Conservation (phyloP, 1,140 invertebrate species). For the Calosoma granatense region DNA sequence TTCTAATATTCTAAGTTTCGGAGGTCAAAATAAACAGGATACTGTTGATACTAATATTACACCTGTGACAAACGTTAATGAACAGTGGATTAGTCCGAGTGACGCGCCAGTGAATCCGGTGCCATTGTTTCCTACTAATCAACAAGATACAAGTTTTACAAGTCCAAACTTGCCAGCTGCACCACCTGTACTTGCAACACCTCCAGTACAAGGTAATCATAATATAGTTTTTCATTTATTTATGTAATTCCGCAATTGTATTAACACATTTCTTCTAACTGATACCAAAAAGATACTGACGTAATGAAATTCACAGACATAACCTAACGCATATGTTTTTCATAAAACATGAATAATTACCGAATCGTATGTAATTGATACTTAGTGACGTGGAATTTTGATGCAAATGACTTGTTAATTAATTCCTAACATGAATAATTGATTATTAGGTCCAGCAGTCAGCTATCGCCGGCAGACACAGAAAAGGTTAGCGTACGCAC, state of each 20-base stretch:
- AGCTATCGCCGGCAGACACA: constrained; percentile 22
- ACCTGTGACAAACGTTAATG: too few species aligned
- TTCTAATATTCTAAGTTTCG: neutral
- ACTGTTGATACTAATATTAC: neutral
- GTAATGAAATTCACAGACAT: too few species aligned
- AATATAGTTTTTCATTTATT: neutral
- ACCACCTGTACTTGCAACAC: neutral
- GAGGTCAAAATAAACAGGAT: neutral
- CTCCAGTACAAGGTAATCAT: neutral
- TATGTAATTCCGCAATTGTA: too few species aligned
- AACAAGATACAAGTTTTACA: neutral
- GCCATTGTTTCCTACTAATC: neutral
- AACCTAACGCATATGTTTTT: neutral
- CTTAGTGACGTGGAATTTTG: too few species aligned
- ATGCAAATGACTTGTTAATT: neutral
- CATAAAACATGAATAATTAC: neutral
- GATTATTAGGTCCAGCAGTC: neutral
- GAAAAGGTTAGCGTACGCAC: constrained; percentile 33
- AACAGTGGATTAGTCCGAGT: too few species aligned
- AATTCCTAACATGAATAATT: neutral
- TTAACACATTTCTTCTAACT: too few species aligned
- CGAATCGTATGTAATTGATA: too few species aligned
- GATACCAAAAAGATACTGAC: too few species aligned
- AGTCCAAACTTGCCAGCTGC: neutral
- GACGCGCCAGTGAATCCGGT: neutral